These are phyloP conservation scores for Nomada ferruginata DNA, from an alignment of 2,888 invertebrate genomes.

Conservation along the genomic window DNA sequence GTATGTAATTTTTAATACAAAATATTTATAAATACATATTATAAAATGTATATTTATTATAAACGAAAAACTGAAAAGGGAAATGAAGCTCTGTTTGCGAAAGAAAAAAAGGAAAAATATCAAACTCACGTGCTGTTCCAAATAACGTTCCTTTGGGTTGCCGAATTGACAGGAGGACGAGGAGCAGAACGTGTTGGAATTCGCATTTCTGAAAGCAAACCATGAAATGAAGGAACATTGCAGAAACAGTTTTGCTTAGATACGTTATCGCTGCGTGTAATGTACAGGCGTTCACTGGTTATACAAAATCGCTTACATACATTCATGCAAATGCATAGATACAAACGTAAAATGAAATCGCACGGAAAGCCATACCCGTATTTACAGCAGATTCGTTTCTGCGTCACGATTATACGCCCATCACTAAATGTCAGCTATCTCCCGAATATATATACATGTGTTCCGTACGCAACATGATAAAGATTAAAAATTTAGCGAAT, in stretches of 20 bases:
- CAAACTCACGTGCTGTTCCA: constrained; percentile 78
- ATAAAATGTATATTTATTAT: neutral
- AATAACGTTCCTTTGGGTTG: constrained; percentile 65
- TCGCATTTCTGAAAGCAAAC: constrained; percentile 85
- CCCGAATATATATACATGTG: constrained; percentile 6
- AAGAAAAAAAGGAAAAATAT: neutral
- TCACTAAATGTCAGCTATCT: constrained; percentile 26
- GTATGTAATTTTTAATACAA: neutral
- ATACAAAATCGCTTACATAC: constrained; percentile 33
- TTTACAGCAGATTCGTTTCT: neutral
- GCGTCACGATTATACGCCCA: constrained; percentile 39
- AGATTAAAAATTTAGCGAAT: constrained; percentile 20
- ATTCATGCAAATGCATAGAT: constrained; percentile 31
- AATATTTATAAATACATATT: neutral
- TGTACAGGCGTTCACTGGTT: constrained; percentile 5
- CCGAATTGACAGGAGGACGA: constrained; percentile 84
- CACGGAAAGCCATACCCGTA: constrained; percentile 3
- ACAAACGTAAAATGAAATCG: constrained; percentile 6
- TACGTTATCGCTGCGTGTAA: neutral
- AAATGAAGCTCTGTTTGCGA: neutral
- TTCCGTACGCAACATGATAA: constrained; percentile 31
- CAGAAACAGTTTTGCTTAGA: neutral
- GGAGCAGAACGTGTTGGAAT: constrained; percentile 87
- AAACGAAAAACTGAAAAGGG: neutral
- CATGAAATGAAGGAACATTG: neutral